Conservation (phyloP, 2,113 vertebrate genomes). For the Scytalopus superciliaris region DNA sequence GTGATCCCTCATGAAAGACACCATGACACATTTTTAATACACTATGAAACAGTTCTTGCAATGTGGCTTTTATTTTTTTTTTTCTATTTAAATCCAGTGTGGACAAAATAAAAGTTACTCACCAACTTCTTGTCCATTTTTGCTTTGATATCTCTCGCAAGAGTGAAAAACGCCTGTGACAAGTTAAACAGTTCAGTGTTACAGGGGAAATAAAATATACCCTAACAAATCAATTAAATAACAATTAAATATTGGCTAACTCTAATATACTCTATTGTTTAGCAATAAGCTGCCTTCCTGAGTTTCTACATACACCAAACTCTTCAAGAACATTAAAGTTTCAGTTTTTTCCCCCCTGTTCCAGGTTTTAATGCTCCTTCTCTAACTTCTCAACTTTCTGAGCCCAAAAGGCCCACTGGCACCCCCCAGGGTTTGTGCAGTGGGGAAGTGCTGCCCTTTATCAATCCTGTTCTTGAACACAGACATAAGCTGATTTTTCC, state of each 20-base stretch:
- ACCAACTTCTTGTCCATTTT: constrained; percentile 99
- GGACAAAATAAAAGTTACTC: constrained; percentile 42
- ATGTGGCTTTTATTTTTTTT: not conserved
- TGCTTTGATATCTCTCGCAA: constrained; percentile 97
- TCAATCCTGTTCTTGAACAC: rapidly evolving
- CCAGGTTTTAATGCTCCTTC: not conserved
- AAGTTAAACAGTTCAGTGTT: not conserved
- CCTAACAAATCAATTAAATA: not conserved
- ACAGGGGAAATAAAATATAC: not conserved
- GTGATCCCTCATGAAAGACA: not conserved
- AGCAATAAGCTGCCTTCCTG: not conserved
- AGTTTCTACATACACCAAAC: rapidly evolving
- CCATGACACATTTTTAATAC: no score
- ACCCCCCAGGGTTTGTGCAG: not conserved
- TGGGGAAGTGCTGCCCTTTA: rapidly evolving
- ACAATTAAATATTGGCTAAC: not conserved
- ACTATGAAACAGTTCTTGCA: not conserved
- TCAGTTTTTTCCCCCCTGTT: not conserved
- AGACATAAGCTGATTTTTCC: rapidly evolving
- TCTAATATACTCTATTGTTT: not conserved
- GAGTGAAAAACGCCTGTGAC: constrained; percentile 92
- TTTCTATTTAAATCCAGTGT: not conserved
- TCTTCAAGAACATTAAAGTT: rapidly evolving
- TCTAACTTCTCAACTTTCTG: not conserved
- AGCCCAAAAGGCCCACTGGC: not conserved